Base-by-base conservation (phyloP, 2,888 invertebrate genomes). In the Rhynchonema sp. region DNA sequence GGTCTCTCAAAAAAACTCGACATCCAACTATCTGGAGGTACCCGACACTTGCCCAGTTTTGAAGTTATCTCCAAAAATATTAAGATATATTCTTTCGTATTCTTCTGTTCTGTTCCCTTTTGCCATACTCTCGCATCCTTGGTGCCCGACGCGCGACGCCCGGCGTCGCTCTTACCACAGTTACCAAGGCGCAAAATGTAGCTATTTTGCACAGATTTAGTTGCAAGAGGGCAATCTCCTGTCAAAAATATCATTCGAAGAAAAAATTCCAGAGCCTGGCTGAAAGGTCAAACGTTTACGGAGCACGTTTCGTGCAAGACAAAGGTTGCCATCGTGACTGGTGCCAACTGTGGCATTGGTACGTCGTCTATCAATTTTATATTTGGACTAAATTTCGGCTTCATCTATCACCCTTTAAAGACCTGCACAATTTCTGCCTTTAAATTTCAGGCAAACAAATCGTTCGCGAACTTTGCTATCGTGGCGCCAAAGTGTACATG, bases 261-360 rank as follows among this genome's bases (percentile, higher is more conserved):
- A 23, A 20, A 28, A n/a, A 23, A 22, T 62, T 64, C 52, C 60
- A 67, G 68, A 61, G 61, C 62, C 17, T 67, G 61, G 60, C 61
- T 71, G 63, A 72, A 72, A 62, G 72, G 72, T 28, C 64, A 59
- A 1, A 69, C 70, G 55, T 72, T 70, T 64, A 65, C 60, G 0
- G 72, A 71, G 55, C 59, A 65, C 28, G 68, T 68, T n/a, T 67
- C 65, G 1, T 69, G 67, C 17, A 84, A 84, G 59, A 85, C 85
- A 1, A 86, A 85, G 75, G 78, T 84, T 69, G 88, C 86, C 0
- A 74, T 96, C 6, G 80, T 94, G 38, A 94, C 94, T 6, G 94
- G 94, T 17, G 86, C 85, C 0, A 92, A 88, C 76, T 78, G 82
- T 63, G 96, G 94, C 2, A 92, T 96, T 69, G 96, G n/a, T n/a